Conservation (phyloP, 2,888 invertebrate species). For the Mesorhabditis sp. region DNA sequence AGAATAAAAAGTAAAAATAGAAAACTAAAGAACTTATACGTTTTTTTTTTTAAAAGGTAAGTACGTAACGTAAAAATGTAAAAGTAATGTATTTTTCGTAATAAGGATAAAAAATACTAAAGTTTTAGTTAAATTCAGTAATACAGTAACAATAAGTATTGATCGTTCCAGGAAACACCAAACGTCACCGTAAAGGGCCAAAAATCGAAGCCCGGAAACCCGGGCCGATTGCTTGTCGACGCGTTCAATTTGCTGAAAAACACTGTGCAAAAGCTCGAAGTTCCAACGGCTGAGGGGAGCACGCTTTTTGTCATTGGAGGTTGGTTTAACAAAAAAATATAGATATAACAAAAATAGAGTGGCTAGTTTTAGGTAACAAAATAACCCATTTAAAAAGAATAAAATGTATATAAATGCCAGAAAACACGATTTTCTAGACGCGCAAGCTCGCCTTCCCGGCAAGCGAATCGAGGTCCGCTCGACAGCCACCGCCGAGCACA, state of each 20-base stretch:
- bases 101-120: no score
- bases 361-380: not conserved
- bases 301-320: conserved; percentile 56
- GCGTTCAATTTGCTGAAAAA: conserved; percentile 57
- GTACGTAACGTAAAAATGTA: no score
- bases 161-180: not conserved
- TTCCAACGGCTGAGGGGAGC: conserved; percentile 53
- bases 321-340: conserved; percentile 14
- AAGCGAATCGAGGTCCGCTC: conserved; percentile 55
- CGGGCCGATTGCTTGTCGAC: conserved; percentile 53
- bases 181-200: conserved; percentile 30
- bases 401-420: not conserved
- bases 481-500: conserved; percentile 61
- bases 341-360: not conserved
- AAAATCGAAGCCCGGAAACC: conserved; percentile 47
- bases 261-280: conserved; percentile 57
- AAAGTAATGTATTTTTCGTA: no score
- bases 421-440: conserved; percentile 41
- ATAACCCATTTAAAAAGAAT: not conserved
- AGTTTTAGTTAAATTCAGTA: no score
- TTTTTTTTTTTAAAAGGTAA: no score
- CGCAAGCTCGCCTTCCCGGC: conserved; percentile 56
- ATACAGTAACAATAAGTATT: no score
- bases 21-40: no score
- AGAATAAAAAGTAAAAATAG: no score